Conservation (phyloP, 2,888 invertebrate genomes). For the Liodrosophila aerea region DNA sequence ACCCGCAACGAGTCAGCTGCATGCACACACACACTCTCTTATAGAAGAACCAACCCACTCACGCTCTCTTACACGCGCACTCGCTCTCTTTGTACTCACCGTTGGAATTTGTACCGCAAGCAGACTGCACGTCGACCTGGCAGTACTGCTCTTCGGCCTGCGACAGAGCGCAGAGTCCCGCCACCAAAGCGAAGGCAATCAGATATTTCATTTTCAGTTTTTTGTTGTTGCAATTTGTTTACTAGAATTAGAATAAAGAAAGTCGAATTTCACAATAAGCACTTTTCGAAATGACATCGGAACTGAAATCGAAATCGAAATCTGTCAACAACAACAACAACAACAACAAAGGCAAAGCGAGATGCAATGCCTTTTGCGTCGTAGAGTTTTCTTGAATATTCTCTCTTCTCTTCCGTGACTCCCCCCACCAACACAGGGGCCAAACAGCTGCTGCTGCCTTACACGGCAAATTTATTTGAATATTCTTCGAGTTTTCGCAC, state of each 20-base stretch:
- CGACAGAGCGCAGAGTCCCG: conserved; percentile 82
- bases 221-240: conserved; percentile 5
- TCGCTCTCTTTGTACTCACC: conserved; percentile 65
- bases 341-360: conserved; percentile 4
- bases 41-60: conserved; percentile 10
- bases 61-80: conserved; percentile 26
- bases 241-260: conserved; percentile 35
- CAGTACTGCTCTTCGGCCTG: conserved; percentile 80
- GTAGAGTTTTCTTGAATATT: conserved; percentile 61
- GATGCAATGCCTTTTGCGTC: conserved; percentile 46
- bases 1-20: conserved; percentile 29
- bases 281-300: conserved; percentile 25
- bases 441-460: neutral
- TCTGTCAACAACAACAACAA: conserved; percentile 1
- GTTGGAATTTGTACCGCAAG: conserved; percentile 32
- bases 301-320: conserved; percentile 12
- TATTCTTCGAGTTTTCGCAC: conserved; percentile 11
- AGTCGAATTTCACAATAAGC: conserved; percentile 63
- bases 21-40: conserved; percentile 5
- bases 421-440: conserved; percentile 4
- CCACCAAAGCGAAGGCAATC: conserved; percentile 83
- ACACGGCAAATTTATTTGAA: neutral
- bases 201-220: conserved; percentile 85
- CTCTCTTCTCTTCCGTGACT: conserved; percentile 13
- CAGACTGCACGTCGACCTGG: conserved; percentile 34